Percentiles rank a stretch among this genome's conserved stretches.
phyloP scores from a whole-genome alignment of 2,113 vertebrate species.

The Bufo bufo region DNA sequence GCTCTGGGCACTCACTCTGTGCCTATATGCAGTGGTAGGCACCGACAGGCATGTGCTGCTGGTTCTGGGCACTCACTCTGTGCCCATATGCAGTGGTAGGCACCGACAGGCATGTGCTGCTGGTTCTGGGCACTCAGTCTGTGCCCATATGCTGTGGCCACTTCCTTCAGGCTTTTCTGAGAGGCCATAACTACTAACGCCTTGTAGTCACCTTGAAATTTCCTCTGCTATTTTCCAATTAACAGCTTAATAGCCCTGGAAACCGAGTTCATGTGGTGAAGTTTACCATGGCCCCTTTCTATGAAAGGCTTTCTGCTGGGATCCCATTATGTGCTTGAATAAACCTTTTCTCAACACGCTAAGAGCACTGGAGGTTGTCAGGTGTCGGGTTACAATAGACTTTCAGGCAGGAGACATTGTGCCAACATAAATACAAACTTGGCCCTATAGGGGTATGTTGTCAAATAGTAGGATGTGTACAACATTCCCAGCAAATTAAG shows the following conservation, averaged over 20 bases:
- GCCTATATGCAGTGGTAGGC: too few relatives aligned
- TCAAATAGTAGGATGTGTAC: conserved; percentile 74
- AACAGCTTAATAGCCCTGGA: conserved; percentile 99
- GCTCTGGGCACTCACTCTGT: too few relatives aligned
- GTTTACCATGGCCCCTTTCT: conserved; percentile 85
- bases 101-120: not conserved
- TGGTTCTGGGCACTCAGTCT: conserved; percentile 37
- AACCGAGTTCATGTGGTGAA: conserved; percentile 93
- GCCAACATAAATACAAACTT: conserved; percentile 75
- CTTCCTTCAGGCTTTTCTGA: conserved; percentile 69
- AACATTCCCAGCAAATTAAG: conserved; percentile 72
- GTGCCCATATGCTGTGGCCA: conserved; percentile 69
- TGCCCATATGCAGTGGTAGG: not conserved
- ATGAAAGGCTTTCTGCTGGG: conserved; percentile 84
- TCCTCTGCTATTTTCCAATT: conserved; percentile 97
- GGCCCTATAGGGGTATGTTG: conserved; percentile 74
- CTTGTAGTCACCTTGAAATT: conserved; percentile 95
- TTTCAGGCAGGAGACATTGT: conserved; percentile 81
- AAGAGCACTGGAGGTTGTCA: conserved; percentile 84
- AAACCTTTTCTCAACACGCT: conserved; percentile 91
- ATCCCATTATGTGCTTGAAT: conserved; percentile 99
- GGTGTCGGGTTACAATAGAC: conserved; percentile 92
- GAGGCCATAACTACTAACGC: conserved; percentile 75
- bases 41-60: too few relatives aligned
- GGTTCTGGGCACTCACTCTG: too few relatives aligned